These are phyloP conservation scores for Heteractis magnifica DNA, from an alignment of 92 coral and sea anemone species.

Conservation along the genomic window DNA sequence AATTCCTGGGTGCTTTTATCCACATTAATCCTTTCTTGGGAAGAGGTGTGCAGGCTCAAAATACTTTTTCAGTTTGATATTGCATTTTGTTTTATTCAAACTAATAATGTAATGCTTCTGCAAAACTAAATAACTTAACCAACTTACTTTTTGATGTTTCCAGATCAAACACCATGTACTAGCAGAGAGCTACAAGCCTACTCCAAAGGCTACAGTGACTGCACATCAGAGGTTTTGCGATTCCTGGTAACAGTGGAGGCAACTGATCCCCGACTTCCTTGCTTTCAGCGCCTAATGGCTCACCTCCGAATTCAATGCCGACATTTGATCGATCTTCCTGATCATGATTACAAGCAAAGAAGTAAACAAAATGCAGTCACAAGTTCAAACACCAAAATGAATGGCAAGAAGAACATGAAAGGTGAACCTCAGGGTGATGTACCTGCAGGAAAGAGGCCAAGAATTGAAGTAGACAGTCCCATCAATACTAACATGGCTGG, in stretches of 20 bases:
- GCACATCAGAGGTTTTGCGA: slow-evolving; percentile 62
- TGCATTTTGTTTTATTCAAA: no score
- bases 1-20: no score
- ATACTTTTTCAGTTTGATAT: no score
- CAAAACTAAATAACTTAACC: no score
- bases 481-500: not conserved
- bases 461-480: slow-evolving; percentile 17
- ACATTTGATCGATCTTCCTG: slow-evolving; percentile 38
- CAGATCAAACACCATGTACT: slow-evolving; percentile 22
- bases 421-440: not conserved
- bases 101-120: no score
- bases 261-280: slow-evolving; percentile 65
- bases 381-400: not conserved
- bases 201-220: slow-evolving; percentile 68
- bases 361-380: not conserved
- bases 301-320: slow-evolving; percentile 56
- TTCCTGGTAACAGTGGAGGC: slow-evolving; percentile 66
- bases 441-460: slow-evolving; percentile 21
- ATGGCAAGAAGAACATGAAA: slow-evolving; percentile 9
- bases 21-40: no score
- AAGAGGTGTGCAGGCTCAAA: no score
- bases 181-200: slow-evolving; percentile 37
- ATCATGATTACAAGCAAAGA: slow-evolving; percentile 19
- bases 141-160: not conserved
- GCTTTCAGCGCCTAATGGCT: slow-evolving; percentile 72